Evolutionary conservation across 2,113 vertebrate genomes (phyloP), one percentile per base, ranked within the genome.

Genomic region (Pygathrix nemaeus): DNA sequence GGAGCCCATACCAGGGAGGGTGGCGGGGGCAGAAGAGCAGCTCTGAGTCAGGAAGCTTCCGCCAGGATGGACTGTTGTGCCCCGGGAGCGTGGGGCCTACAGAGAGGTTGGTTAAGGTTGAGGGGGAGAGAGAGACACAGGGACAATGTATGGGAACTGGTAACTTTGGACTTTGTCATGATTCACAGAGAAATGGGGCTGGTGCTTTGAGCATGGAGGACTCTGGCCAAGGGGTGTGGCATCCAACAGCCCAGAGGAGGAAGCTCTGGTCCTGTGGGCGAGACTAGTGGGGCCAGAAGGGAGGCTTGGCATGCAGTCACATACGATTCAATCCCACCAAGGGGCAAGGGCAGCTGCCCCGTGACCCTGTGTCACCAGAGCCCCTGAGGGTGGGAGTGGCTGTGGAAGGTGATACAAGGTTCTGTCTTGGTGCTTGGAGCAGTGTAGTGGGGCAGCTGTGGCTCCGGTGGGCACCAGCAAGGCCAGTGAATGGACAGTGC

Each of bases 1-100:
- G 72, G 20, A 35, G 6, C 85, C 8, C 0, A 0, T 0, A 59
- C 20, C 12, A 2, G 0, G 4, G 30, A 57, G n/a, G 21, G 8
- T 20, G 18, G 3, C 3, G 7, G 6, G 16, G 7, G 40, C 35
- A 9, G 43, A 6, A 25, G 81, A 73, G 30, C 66, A 2, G 5
- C 14, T 20, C 20, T 2, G 20, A 48, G 68, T 30, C 45, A 9
- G n/a, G 38, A 40, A 27, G 61, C 20, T 17, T 8, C 23, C 55
- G 7, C 12, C 64, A 13, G 82, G 10, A 12, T 52, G 32, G 35
- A 8, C 27, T 0, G 0, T 64, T 3, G 0, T 2, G 30, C 66
- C 48, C 57, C 38, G 12, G 3, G 30, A 6, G 5, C 8, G 0
- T 1, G 43, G 30, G 81, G 4, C 5, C 38, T 25, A 4, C 35